Conservation (phyloP, 1,140 invertebrate species). For the Diabrotica virgifera region DNA sequence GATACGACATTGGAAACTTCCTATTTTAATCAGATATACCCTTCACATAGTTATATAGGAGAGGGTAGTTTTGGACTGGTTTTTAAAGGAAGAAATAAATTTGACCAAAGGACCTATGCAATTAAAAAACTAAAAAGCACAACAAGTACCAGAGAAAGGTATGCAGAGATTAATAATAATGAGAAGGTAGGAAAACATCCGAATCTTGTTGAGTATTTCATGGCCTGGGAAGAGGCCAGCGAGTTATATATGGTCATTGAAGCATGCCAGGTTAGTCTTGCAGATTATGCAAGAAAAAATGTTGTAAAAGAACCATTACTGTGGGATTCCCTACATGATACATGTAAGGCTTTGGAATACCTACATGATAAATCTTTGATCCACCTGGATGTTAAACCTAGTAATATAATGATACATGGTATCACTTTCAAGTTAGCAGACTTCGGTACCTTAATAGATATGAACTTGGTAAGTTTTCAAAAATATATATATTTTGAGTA, state of each 20-base stretch:
- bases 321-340: conserved; percentile 49
- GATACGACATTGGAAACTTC: conserved; percentile 31
- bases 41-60: conserved; percentile 60
- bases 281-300: conserved; percentile 48
- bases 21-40: conserved; percentile 67
- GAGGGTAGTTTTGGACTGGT: conserved; percentile 75
- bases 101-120: conserved; percentile 67
- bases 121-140: conserved; percentile 59
- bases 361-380: conserved; percentile 54
- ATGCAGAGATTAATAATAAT: conserved; percentile 70
- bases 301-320: conserved; percentile 49
- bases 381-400: conserved; percentile 76
- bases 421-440: conserved; percentile 69
- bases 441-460: conserved; percentile 70
- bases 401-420: conserved; percentile 67
- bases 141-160: conserved; percentile 58
- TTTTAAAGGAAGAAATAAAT: conserved; percentile 62
- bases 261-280: conserved; percentile 57
- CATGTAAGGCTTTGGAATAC: conserved; percentile 37
- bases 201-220: conserved; percentile 66
- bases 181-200: conserved; percentile 64
- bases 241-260: conserved; percentile 73
- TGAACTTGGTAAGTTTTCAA: conserved; percentile 53
- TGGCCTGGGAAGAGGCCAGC: conserved; percentile 73
- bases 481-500: not conserved